Conservation (phyloP, 2,797 vertebrate species). For the Falco novaeseelandiae region DNA sequence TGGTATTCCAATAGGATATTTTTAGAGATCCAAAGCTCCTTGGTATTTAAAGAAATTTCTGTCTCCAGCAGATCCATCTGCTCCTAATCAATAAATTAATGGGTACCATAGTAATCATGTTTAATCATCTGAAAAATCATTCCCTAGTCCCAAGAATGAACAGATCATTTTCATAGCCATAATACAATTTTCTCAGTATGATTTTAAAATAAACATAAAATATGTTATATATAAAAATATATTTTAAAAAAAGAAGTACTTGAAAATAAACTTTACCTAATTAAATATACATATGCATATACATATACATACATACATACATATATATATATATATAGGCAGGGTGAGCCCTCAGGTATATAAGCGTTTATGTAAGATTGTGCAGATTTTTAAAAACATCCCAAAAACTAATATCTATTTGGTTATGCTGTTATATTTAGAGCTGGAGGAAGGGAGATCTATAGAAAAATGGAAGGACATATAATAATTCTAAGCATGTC, state of each 20-base stretch:
- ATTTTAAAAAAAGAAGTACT: too few species aligned
- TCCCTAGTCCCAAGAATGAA: not conserved
- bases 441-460: fast-evolving
- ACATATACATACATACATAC: too few species aligned
- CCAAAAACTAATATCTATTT: not conserved
- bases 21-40: not conserved
- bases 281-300: too few species aligned
- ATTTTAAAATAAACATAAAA: not conserved
- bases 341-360: not conserved
- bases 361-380: not conserved
- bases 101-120: not conserved
- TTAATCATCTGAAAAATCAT: not conserved
- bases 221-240: too few species aligned
- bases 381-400: not conserved
- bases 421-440: fast-evolving
- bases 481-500: not conserved
- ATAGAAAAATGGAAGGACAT: not conserved
- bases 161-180: not conserved
- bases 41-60: not conserved
- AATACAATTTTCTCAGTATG: not conserved
- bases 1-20: not conserved
- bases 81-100: not conserved
- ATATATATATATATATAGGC: not conserved
- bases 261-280: not conserved
- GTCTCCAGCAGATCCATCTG: not conserved